phyloP scores from a whole-genome alignment of 2,888 invertebrate genomes.

The Caenorhabditis panamensis region DNA sequence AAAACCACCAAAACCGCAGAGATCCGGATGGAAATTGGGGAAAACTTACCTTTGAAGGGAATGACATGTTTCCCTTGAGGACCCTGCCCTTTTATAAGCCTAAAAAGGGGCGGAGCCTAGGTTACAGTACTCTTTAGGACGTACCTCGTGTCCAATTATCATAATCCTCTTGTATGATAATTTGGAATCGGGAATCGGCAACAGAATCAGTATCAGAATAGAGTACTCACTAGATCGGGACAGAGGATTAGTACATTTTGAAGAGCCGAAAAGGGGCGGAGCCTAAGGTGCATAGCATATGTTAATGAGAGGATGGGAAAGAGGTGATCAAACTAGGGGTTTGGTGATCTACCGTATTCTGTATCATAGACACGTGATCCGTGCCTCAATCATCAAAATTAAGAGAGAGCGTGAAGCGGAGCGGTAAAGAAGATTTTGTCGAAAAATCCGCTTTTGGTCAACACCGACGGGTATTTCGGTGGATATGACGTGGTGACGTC shows the following conservation, averaged over 20 bases:
- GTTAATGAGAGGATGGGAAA: too few relatives aligned
- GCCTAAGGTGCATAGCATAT: too few relatives aligned
- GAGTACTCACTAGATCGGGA: too few relatives aligned
- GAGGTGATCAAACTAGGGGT: too few relatives aligned
- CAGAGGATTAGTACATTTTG: too few relatives aligned
- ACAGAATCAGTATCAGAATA: too few relatives aligned
- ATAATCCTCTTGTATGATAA: not conserved
- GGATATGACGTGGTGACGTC: not conserved
- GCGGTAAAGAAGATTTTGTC: not conserved
- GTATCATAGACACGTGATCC: not conserved
- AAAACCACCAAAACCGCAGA: constrained; percentile 66
- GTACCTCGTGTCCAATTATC: not conserved
- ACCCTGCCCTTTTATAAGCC: constrained; percentile 4
- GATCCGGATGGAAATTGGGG: constrained; percentile 34
- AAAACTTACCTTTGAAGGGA: constrained; percentile 8
- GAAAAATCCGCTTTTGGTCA: not conserved
- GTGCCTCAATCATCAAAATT: not conserved
- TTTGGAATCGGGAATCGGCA: not conserved
- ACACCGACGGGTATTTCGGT: not conserved
- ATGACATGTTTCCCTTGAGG: not conserved
- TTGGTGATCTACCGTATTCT: too few relatives aligned
- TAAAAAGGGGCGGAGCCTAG: constrained; percentile 27
- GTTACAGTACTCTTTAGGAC: not conserved
- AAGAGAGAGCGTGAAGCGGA: not conserved
- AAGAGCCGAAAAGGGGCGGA: too few relatives aligned